Base-by-base conservation (phyloP, 2,113 vertebrate species). In the Tragelaphus buxtoni region DNA sequence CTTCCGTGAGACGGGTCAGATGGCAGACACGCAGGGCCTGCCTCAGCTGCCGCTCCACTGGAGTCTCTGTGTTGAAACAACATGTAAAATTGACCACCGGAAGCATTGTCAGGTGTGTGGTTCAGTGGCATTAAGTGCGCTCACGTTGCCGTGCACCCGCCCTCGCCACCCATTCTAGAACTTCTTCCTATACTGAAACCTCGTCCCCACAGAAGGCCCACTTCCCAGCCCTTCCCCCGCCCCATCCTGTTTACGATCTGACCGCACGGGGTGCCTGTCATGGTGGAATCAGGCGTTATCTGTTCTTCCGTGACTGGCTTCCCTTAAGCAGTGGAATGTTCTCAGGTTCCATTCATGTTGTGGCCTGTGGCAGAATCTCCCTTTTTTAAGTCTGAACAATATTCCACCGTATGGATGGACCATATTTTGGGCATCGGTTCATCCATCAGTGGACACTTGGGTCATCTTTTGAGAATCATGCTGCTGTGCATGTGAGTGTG, bases 61-160 rank as follows among this genome's bases (percentile, higher is more conserved):
- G 32, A 30, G 56, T 18, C 56, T 24, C 28, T 16, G 16, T 3
- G 22, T 28, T 9, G 1, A 12, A 30, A 56, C 11, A 4, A 9
- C 26, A 17, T 6, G 0, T 4, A 4, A 4, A 3, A 4, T 3
- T 55, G 14, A 4, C 58, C 7, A 0, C 39, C 11, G 14, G 14
- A 1, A 0, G 72, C 0, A 0, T 8, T 1, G 28, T 3, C 1
- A 5, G 16, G 32, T 1, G 11, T 10, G 1, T 14, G 0, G 47
- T 4, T 11, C 53, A 5, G 39, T 14, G n/a, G 5, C 9, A 0
- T 4, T 1, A 5, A 45, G 17, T 4, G 2, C 26, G 0, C 9
- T 3, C 60, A 2, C 16, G 0, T 0, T 9, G 18, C 7, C 1
- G 0, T 1, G 17, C 0, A 7, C 1, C 60, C 4, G 0, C 12